A percentile compares a stretch with the other conserved stretches of the same genome.
These are phyloP conservation scores for Serripes groenlandicus DNA, from an alignment of 2,888 invertebrate genomes.

Conservation along the genomic window DNA sequence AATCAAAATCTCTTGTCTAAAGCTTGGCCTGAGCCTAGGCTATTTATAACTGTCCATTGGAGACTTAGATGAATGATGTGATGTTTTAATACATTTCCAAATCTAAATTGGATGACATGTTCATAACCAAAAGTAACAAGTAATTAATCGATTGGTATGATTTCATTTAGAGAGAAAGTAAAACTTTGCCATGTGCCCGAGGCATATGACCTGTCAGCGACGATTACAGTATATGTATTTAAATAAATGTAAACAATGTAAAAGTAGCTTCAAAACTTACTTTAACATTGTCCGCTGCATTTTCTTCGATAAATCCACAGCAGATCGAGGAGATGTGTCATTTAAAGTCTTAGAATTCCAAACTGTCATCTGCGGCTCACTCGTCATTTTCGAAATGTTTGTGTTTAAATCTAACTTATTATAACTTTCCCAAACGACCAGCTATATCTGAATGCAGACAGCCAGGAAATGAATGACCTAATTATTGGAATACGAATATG, in stretches of 20 bases:
- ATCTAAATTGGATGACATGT: background rate
- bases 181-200: background rate
- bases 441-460: slow-evolving; percentile 7
- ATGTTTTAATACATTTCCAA: background rate
- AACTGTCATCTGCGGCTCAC: slow-evolving; percentile 31
- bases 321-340: slow-evolving; percentile 49
- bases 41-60: no score
- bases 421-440: background rate
- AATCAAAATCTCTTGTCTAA: no score
- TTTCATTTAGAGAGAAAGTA: background rate
- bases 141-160: background rate
- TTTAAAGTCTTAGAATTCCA: slow-evolving; percentile 39
- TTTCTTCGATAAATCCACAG: slow-evolving; percentile 71
- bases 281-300: slow-evolving; percentile 74
- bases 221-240: no score
- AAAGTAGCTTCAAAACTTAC: slow-evolving; percentile 49
- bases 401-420: background rate
- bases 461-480: slow-evolving; percentile 8
- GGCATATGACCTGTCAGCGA: background rate
- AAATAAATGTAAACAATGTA: slow-evolving; percentile 4
- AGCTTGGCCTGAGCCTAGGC: no score
- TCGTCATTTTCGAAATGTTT: slow-evolving; percentile 10
- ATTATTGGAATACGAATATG: slow-evolving; percentile 13
- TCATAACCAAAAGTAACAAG: background rate
- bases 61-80: no score